Evolutionary conservation across 2,888 invertebrate genomes (phyloP).

Genomic region (Heliconius ismenius): DNA sequence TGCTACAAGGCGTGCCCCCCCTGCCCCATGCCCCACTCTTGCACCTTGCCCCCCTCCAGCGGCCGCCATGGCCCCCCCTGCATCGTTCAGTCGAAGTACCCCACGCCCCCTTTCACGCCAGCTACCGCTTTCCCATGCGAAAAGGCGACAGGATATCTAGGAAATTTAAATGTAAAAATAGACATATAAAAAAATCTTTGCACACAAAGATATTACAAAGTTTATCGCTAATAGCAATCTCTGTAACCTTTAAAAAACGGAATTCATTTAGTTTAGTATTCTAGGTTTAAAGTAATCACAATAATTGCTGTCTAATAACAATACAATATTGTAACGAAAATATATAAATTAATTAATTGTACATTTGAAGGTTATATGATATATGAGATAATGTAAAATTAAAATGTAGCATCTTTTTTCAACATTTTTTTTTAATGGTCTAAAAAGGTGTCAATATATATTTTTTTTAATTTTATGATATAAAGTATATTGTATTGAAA

Average conservation of each 20-base stretch:
- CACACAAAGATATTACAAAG: not conserved
- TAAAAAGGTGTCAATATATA: no score
- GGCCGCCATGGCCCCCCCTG: slow-evolving; percentile 72
- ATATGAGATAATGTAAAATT: not conserved
- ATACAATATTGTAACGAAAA: not conserved
- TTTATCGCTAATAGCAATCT: no score
- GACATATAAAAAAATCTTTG: not conserved
- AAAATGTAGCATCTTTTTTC: not conserved
- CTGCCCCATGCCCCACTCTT: slow-evolving; percentile 94
- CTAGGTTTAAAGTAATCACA: not conserved
- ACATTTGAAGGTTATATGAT: not conserved
- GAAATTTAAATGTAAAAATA: not conserved
- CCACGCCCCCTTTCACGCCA: slow-evolving; percentile 97
- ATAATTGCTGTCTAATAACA: not conserved
- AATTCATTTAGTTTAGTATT: no score
- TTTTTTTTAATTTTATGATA: no score
- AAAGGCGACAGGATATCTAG: slow-evolving; percentile 92
- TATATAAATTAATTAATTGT: not conserved
- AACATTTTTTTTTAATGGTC: not conserved
- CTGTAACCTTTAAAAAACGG: no score
- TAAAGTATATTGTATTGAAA: no score
- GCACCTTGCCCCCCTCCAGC: slow-evolving; percentile 91
- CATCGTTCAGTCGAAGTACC: slow-evolving; percentile 92
- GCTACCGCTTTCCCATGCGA: slow-evolving; percentile 91
- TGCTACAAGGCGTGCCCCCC: slow-evolving; percentile 90